Evolutionary conservation across 2,888 invertebrate species (phyloP), one percentile per base, ranked within the genome.

Genomic region (Drosophila cognata): DNA sequence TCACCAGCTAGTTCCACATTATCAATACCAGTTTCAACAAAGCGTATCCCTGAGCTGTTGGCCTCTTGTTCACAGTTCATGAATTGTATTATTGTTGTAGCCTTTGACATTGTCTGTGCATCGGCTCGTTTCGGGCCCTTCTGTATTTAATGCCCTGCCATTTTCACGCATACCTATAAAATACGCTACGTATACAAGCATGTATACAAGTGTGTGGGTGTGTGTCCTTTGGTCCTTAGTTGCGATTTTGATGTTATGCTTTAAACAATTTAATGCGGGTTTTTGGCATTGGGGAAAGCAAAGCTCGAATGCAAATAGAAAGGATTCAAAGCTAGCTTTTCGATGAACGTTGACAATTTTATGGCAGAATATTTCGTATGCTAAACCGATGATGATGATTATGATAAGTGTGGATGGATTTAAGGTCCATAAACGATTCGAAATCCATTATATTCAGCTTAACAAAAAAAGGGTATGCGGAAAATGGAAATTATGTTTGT

Each of bases 261-360:
- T 83, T 77, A 73, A 77, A 81, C 84, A 71, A 68, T 86, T 81
- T 79, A 73, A 77, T 65, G 64, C 38, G 71, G 67, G 81, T 84
- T 81, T 69, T 61, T 31, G 38, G 58, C 62, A 59, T 56, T 36
- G 46, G 46, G 29, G 50, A 55, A 68, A 62, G 33, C 61, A 56
- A 64, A 56, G 2, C 28, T 11, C 18, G 33, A 62, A 38, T 59
- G 48, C 51, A 41, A 50, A 48, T 35, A n/a, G 69, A 61, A 64
- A 33, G 71, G 68, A 73, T 79, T 76, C 74, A 31, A 33, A 35
- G 5, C 28, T 21, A 76, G 67, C 62, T 70, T 70, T 71, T 65
- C 52, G 38, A 69, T 68, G 66, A 67, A 53, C 28, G 52, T 68
- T 74, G 71, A 72, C 69, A 73, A 77, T 71, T 77, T 73, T 68